Evolutionary conservation across 1,140 invertebrate species (phyloP).

Genomic region (Leptopilina boulardi): DNA sequence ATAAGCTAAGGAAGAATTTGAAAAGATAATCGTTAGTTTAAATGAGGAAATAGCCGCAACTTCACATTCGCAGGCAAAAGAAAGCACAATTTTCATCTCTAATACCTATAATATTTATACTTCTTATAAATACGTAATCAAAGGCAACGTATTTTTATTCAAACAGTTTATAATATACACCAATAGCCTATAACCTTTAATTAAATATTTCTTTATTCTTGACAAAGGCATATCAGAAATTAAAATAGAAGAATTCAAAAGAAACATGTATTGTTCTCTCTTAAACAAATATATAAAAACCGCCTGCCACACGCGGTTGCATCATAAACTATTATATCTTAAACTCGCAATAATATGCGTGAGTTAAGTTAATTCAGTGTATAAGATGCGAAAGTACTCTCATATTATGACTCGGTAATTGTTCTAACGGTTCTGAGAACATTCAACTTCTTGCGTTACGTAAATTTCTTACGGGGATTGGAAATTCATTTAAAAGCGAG

Average conservation of each 20-base stretch:
- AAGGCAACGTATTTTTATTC: no score
- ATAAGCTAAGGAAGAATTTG: no score
- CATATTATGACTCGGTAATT: not conserved
- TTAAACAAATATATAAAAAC: not conserved
- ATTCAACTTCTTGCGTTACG: constrained; percentile 20
- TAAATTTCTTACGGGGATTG: constrained; percentile 9
- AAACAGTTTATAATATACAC: no score
- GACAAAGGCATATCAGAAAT: no score
- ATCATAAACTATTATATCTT: not conserved
- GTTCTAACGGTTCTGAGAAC: constrained; percentile 9
- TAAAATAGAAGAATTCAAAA: not conserved
- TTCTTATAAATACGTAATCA: no score
- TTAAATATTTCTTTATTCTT: no score
- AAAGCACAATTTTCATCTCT: no score
- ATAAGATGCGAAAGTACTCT: not conserved
- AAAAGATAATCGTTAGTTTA: no score
- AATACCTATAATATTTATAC: no score
- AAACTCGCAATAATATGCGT: not conserved
- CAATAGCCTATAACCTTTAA: no score
- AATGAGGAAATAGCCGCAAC: no score
- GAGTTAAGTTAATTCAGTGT: constrained; percentile 2
- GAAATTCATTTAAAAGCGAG: constrained; percentile 27
- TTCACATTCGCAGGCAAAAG: no score
- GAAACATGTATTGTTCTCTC: not conserved
- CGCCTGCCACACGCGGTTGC: not conserved